Conservation (phyloP, 2,888 invertebrate genomes). For the Rhogogaster chlorosoma region DNA sequence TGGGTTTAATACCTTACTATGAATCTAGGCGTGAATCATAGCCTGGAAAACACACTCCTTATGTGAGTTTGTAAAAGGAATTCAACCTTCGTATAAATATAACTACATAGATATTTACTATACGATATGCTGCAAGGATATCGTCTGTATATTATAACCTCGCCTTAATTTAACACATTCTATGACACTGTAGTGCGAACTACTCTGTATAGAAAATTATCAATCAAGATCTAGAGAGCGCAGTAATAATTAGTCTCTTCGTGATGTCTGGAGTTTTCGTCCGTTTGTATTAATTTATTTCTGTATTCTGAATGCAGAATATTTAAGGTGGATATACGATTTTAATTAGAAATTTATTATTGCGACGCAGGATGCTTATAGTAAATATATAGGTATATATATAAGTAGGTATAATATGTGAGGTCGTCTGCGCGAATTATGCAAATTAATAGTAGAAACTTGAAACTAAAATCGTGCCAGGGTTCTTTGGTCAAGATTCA, state of each 20-base stretch:
- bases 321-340: neutral
- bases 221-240: neutral
- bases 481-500: neutral
- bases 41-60: neutral
- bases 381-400: neutral
- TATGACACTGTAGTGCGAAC: neutral
- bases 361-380: neutral
- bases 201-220: neutral
- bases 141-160: conserved; percentile 8
- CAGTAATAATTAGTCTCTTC: neutral
- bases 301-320: neutral
- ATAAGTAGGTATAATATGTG: neutral
- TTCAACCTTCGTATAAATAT: conserved; percentile 19
- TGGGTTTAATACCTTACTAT: neutral
- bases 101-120: no score
- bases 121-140: conserved; percentile 17
- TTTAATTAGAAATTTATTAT: neutral
- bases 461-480: neutral
- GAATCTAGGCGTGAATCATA: neutral
- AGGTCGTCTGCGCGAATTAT: neutral
- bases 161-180: neutral
- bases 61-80: conserved; percentile 15
- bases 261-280: neutral
- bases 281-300: neutral
- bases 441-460: neutral